Conservation (phyloP, 2,888 invertebrate species). For the Pristionchus entomophagus region DNA sequence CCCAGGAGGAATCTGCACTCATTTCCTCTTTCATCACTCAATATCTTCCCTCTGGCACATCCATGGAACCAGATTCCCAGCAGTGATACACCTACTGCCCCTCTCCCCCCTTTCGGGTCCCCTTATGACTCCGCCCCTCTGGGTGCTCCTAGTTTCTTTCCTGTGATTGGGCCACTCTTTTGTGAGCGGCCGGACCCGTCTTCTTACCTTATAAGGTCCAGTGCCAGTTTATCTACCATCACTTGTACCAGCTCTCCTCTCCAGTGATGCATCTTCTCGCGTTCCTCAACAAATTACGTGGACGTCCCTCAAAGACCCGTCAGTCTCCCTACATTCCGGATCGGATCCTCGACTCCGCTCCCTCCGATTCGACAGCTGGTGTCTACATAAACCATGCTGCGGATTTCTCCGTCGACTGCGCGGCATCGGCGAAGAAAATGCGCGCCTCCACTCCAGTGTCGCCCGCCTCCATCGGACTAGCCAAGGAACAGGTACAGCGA, state of each 20-base stretch:
- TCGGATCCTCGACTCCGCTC: neutral
- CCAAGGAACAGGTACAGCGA: neutral
- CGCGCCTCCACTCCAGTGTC: neutral
- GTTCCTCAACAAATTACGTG: constrained; percentile 18
- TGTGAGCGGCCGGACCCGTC: constrained; percentile 4
- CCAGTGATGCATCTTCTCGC: neutral
- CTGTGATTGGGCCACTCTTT: neutral
- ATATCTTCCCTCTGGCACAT: neutral
- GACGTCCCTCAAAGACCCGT: neutral
- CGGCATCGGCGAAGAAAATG: constrained; percentile 1
- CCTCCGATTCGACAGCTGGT: too few species aligned
- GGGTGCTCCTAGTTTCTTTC: neutral
- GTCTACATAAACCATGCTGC: neutral
- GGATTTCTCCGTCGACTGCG: neutral
- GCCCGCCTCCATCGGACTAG: neutral
- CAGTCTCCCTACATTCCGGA: neutral
- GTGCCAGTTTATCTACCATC: too few species aligned
- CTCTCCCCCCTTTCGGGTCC: constrained; percentile 2
- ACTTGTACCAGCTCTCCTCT: too few species aligned
- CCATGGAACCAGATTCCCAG: neutral
- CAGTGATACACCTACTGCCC: neutral
- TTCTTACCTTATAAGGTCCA: neutral
- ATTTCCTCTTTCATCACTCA: neutral
- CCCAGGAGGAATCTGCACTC: too few species aligned
- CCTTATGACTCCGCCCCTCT: too few species aligned